Evolutionary conservation across 2,797 vertebrate genomes (phyloP), one percentile per base, ranked within the genome.

Genomic region (Poecilia velifera): DNA sequence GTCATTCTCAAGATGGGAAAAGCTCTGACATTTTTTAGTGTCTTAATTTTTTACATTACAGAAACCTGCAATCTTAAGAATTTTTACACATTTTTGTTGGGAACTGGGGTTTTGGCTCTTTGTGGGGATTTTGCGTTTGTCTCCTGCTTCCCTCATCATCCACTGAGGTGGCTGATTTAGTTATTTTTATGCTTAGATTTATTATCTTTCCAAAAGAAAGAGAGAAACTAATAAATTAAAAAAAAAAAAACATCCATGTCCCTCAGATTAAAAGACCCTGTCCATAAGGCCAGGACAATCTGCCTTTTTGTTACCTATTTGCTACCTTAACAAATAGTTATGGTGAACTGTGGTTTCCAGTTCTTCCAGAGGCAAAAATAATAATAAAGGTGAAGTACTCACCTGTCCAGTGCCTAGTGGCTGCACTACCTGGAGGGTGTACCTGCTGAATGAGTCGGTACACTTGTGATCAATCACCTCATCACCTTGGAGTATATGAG

Each of bases 391-490:
- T n/a, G 5, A 87, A 20, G 1, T 2, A 86, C 93, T 93, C 87
- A 94, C 93, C 77, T 86, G 80, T 81, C 51, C 25, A 47, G 14
- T 47, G 46, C 46, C 46, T 16, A 13, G 3, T 14, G 13, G 13
- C 45, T 46, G 45, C 45, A 46, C 12, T 46, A 46, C 45, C 12
- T 46, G 45, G 45, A 46, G 10, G 45, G 45, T 0, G 2, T 46
- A 13, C 45, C 45, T 46, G 13, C 45, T 46, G 45, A 46, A 14
- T 14, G 13, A 46, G 45, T 46, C 45, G 14, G 45, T 3, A 46
- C 45, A 46, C 45, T 3, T 46, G 45, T 46, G 45, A 46, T 46
- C 45, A 46, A 46, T 46, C 45, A 46, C 45, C 43, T 43, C 43
- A 43, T 43, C 8, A 43, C 43, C 13, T 46, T 14, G 0, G 45